Base-by-base conservation (phyloP, 2,113 vertebrate genomes). In the Baryphthengus martii region DNA sequence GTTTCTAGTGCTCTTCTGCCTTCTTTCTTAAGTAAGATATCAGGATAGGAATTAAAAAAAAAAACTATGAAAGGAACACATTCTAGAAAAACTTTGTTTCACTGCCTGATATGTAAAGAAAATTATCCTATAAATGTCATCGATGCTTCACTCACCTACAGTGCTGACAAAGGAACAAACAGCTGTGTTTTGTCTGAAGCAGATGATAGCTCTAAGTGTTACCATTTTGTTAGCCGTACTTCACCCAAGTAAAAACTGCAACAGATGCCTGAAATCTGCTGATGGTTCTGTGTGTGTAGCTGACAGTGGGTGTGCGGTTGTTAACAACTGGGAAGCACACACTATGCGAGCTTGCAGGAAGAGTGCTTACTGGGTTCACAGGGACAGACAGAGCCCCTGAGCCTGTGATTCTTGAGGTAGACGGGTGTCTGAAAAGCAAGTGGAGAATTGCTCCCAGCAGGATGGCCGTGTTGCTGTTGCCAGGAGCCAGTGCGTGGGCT, bases 211-310 rank as follows among this genome's bases (percentile, higher is more conserved):
- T 73, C 61, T 14, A 11, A 19, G 66, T 1, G 33, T 77, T 3
- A 62, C 49, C 2, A 0, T 53, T 88, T 4, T 26, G 59, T 55
- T 50, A 77, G 90, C 72, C 68, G 17, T 23, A 55, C 52, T 62
- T 90, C 61, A 35, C 50, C 58, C 16, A 33, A 52, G 29, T 55
- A 26, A 74, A 87, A 81, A 0, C 59, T 25, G 17, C 2, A 61
- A 37, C 45, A 86, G 83, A 49, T 80, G 67, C 50, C 40, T 59
- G 13, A 18, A 89, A 37, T 72, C 65, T 77, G 68, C 73, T 39
- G 2, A 0, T 42, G 4, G 37, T 31, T 25, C 33, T 12, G 29
- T 9, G 39, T 1, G 0, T 15, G 21, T 9, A 37, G 66, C 71
- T 52, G 67, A 1, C 0, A 13, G 45, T 3, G 25, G 23, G 28